A percentile compares a stretch with the other conserved stretches of the same genome.
phyloP scores from a whole-genome alignment of 2,113 vertebrate genomes.

The Corapipo altera region DNA sequence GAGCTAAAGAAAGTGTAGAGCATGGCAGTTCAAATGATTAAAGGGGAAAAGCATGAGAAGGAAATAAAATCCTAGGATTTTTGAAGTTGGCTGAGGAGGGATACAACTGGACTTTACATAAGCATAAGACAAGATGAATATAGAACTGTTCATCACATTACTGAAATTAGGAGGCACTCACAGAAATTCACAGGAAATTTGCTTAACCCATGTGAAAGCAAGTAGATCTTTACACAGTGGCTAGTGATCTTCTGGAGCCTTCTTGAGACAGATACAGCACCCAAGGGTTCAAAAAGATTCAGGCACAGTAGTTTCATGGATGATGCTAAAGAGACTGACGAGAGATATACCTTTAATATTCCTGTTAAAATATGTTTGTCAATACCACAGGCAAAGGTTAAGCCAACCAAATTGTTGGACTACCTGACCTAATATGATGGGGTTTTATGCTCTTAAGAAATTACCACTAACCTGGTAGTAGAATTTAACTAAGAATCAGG shows the following conservation, averaged over 20 bases:
- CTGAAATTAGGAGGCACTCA: background rate
- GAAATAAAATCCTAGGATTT: background rate
- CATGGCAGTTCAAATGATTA: background rate
- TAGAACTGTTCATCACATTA: background rate
- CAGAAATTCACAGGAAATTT: background rate
- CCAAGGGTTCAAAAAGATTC: background rate
- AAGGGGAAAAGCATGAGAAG: background rate
- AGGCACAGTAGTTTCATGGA: background rate
- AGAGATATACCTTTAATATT: background rate
- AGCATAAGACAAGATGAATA: background rate
- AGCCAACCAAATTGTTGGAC: background rate
- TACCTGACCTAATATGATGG: background rate
- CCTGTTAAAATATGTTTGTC: background rate
- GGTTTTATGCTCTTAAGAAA: background rate
- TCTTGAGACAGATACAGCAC: background rate
- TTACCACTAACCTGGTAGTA: background rate
- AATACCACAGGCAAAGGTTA: background rate
- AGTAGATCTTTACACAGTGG: rapidly evolving
- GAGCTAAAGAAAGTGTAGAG: background rate
- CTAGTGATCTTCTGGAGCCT: background rate
- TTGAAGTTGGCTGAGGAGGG: background rate
- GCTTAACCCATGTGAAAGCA: background rate
- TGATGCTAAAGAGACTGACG: background rate
- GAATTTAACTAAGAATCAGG: background rate
- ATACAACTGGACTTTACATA: background rate